These are phyloP conservation scores for Aythya baeri DNA, from an alignment of 2,113 vertebrate genomes.

Conservation along the genomic window DNA sequence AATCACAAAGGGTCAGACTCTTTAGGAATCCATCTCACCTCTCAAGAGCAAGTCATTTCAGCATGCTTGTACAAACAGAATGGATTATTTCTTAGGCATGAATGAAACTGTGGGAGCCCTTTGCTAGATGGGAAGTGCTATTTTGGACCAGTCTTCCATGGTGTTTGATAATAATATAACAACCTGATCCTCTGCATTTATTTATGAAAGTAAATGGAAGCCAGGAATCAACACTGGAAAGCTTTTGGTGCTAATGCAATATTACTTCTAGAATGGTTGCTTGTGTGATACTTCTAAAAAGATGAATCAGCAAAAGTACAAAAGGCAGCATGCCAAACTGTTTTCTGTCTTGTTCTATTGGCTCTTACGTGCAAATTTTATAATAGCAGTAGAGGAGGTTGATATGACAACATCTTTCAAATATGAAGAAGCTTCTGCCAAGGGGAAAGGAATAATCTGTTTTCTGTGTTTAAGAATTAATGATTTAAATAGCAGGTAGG, in stretches of 20 bases:
- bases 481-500: background rate
- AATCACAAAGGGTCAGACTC: background rate
- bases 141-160: background rate
- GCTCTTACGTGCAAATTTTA: background rate
- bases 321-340: background rate
- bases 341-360: background rate
- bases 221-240: background rate
- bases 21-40: background rate
- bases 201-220: background rate
- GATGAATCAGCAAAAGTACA: background rate
- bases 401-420: background rate
- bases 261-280: background rate
- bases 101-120: background rate
- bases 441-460: background rate
- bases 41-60: background rate
- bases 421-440: background rate
- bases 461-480: constrained; percentile 11
- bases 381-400: background rate
- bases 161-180: background rate
- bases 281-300: background rate
- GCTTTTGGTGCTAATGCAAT: background rate
- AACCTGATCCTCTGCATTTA: background rate
- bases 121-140: background rate
- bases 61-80: background rate
- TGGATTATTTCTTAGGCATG: background rate